A percentile compares a stretch with the other conserved stretches of the same genome.
Evolutionary conservation across 2,113 vertebrate species (phyloP).

Genomic region (Petrocephalus zakoni): DNA sequence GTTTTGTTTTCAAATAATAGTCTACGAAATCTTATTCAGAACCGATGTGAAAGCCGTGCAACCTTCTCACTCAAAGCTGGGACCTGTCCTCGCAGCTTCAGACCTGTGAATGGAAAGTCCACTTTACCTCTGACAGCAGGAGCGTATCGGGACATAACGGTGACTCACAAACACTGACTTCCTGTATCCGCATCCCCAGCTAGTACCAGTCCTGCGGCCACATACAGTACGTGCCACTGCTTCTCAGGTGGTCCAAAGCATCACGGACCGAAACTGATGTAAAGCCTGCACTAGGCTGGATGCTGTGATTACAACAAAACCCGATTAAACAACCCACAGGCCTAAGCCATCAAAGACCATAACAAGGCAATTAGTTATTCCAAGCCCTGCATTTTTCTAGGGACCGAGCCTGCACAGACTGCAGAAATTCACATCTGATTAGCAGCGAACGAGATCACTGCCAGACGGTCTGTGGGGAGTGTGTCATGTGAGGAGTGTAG

Average conservation of each 20-base stretch:
- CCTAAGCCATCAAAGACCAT: not conserved
- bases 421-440: not conserved
- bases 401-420: not conserved
- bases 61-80: not conserved
- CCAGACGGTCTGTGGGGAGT: not conserved
- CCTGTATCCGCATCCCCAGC: not conserved
- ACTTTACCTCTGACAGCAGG: not conserved
- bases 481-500: not conserved
- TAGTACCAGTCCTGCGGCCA: not conserved
- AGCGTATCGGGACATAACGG: too few relatives aligned
- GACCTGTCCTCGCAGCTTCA: not conserved
- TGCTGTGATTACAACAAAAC: not conserved
- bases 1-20: not conserved
- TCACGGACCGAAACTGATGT: not conserved
- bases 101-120: not conserved
- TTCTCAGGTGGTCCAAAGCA: not conserved
- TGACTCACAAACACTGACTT: not conserved
- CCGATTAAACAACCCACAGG: not conserved
- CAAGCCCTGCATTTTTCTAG: not conserved
- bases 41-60: not conserved
- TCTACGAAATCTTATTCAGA: not conserved
- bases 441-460: not conserved
- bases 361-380: not conserved
- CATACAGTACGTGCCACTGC: not conserved
- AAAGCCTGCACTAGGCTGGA: not conserved